A percentile compares a stretch with the other conserved stretches of the same genome.
Evolutionary conservation across 2,113 vertebrate genomes (phyloP).

Genomic region (Aramus guarauna): DNA sequence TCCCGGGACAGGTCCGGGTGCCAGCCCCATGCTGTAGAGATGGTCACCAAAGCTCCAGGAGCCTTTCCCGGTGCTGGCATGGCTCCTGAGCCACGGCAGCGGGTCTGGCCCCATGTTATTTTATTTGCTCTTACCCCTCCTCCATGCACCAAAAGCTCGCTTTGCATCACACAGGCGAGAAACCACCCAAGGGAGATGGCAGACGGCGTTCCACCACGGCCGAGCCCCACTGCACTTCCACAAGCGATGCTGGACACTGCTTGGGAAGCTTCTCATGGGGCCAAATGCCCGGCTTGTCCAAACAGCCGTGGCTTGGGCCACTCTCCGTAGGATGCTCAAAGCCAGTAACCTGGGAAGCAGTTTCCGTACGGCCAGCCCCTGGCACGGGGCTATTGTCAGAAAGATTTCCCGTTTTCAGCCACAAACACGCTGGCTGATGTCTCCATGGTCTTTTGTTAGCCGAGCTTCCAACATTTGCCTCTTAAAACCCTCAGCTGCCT

Average conservation of each 20-base stretch:
- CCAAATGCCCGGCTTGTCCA: accelerated
- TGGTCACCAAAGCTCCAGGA: neutral
- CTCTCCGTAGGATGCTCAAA: neutral
- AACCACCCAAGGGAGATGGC: neutral
- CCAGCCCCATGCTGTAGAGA: neutral
- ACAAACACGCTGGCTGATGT: neutral
- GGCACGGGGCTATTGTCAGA: neutral
- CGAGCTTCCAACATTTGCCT: neutral
- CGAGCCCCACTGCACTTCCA: neutral
- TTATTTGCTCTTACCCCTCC: neutral
- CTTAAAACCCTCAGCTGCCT: neutral
- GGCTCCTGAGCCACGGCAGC: accelerated
- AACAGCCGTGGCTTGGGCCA: neutral
- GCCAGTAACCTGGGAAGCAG: neutral
- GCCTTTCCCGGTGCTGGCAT: accelerated
- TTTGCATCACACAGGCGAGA: neutral
- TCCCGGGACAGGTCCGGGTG: neutral
- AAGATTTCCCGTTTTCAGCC: neutral
- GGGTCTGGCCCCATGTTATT: neutral
- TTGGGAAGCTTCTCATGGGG: neutral
- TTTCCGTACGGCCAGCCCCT: neutral
- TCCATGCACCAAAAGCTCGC: neutral
- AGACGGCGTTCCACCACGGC: neutral
- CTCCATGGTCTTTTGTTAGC: neutral
- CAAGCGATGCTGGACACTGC: accelerated